Base-by-base conservation (phyloP, 2,888 invertebrate genomes). In the Phorcus lineatus region DNA sequence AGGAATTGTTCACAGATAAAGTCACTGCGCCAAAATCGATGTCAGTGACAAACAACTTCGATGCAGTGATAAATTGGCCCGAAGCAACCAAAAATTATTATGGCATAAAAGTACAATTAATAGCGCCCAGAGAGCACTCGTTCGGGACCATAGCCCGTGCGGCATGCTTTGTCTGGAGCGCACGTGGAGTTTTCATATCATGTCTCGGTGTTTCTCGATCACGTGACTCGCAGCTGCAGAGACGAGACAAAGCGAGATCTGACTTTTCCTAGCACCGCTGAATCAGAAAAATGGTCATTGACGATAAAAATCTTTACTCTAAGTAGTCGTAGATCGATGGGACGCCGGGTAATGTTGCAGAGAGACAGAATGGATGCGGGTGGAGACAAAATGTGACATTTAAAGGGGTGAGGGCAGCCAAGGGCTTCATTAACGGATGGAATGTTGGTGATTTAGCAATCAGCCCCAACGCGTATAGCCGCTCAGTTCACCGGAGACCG, bases 81-180 rank as follows among this genome's bases (percentile, higher is more conserved):
- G 36, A 40, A 40, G 70, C 70, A 31, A n/a, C 36, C 36, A 28
- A 70, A 70, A 36, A 70, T 70, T 36, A 70, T 70, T 70, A 70
- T 70, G 70, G 19, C 70, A 70, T 70, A 70, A 70, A 70, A 70
- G 70, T 70, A 70, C 70, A 40, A 70, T 70, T 70, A 70, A 40
- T 70, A 7, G 11, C 70, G 36, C 31, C 19, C 36, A 36, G 70
- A 31, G 36, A 70, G 19, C 36, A 24, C 70, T 36, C 70, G 19
- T 16, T 36, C 19, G n/a, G 13, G n/a, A 7, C 19, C 24, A 28
- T 13, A 28, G 17, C 16, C 28, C 17, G 62, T 28, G 62, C 28
- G 7, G 62, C 28, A 19, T 36, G 16, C 70, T 70, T 70, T 70
- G 70, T 70, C 70, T 70, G 40, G 19, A 62, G 36, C 36, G 36